Evolutionary conservation across 2,888 invertebrate species (phyloP).

Genomic region (Bibio marci): DNA sequence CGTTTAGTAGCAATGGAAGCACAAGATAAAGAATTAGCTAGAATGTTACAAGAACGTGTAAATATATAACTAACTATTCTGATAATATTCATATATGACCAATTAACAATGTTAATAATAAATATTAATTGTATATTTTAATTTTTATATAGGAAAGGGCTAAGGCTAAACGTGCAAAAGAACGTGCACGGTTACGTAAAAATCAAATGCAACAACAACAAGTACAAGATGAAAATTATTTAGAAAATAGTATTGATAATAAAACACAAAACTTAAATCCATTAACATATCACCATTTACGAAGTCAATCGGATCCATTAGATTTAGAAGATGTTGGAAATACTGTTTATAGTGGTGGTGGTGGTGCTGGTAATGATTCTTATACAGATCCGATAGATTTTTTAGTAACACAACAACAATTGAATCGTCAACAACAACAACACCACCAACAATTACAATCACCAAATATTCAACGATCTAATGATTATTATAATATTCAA

Average conservation of each 20-base stretch:
- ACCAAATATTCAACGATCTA: conserved; percentile 7
- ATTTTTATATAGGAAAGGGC: conserved; percentile 38
- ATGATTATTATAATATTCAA: neutral
- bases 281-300: neutral
- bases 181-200: conserved; percentile 47
- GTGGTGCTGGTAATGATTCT: conserved; percentile 7
- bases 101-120: neutral
- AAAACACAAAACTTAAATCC: too few relatives aligned
- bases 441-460: conserved; percentile 10
- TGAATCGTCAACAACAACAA: neutral
- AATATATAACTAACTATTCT: conserved; percentile 7
- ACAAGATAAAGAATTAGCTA: conserved; percentile 61
- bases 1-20: conserved; percentile 58
- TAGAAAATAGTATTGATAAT: too few relatives aligned
- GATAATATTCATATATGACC: neutral
- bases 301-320: neutral
- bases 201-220: conserved; percentile 30
- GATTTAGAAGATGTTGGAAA: too few relatives aligned
- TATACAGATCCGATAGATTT: conserved; percentile 10
- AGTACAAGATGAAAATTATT: neutral
- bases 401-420: conserved; percentile 2
- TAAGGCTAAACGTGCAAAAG: conserved; percentile 49
- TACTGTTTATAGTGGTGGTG: too few relatives aligned
- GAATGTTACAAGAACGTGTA: conserved; percentile 51
- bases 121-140: conserved; percentile 2